Conservation (phyloP, 2,888 invertebrate species). For the Plemyria rubiginata region DNA sequence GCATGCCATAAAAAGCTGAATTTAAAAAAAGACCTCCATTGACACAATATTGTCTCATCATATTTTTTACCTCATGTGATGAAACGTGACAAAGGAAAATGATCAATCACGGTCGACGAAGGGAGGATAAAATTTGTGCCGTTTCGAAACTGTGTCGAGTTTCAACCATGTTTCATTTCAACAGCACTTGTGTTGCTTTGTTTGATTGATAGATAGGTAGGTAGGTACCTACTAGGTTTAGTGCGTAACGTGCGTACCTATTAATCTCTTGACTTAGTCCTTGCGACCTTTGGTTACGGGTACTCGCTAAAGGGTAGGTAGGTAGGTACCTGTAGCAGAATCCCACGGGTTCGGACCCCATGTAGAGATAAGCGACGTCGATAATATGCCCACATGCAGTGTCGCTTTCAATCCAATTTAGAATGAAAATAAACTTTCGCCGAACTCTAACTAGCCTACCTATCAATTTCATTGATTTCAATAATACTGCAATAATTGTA, state of each 20-base stretch:
- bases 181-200: conserved; percentile 66
- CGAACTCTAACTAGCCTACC: conserved; percentile 27
- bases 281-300: too few relatives aligned
- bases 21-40: conserved; percentile 24
- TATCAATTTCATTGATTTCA: conserved; percentile 38
- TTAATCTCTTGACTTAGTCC: too few relatives aligned
- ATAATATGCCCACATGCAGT: conserved; percentile 79
- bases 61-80: conserved; percentile 20
- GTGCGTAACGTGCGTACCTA: too few relatives aligned
- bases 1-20: conserved; percentile 14
- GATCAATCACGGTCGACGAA: conserved; percentile 41
- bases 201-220: conserved; percentile 78
- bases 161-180: conserved; percentile 54
- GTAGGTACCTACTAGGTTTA: too few relatives aligned
- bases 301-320: conserved; percentile 59
- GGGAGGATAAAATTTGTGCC: conserved; percentile 64
- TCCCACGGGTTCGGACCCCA: conserved; percentile 81
- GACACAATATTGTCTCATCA: conserved; percentile 25
- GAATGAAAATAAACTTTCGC: conserved; percentile 32
- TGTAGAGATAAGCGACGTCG: conserved; percentile 71
- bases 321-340: conserved; percentile 64
- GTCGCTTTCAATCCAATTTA: conserved; percentile 67
- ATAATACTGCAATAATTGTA: conserved; percentile 27
- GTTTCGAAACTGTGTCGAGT: conserved; percentile 68
- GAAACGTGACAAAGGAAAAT: conserved; percentile 40